Evolutionary conservation across 2,797 vertebrate genomes (phyloP), one percentile per base, ranked within the genome.

Genomic region (Stomatorhinus walkeri): DNA sequence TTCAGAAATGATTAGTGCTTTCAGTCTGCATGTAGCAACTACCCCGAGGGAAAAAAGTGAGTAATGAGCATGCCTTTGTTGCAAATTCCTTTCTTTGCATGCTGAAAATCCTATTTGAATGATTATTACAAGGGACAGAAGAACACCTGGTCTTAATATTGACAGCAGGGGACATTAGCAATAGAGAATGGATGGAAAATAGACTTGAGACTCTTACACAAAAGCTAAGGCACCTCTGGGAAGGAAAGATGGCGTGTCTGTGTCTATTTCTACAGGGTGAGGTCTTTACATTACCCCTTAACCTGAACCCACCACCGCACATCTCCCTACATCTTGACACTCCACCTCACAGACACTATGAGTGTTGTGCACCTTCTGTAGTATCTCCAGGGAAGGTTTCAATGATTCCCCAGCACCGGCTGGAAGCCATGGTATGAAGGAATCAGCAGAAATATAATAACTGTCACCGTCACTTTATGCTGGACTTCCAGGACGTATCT

Each of bases 31-130:
- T 40, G 72, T 46, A 79, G 72, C 36, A 79, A 40, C 40, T 79
- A 43, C 36, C 72, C 32, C n/a, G 7, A 16, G 72, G 72, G 36
- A 40, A 40, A 36, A 46, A 43, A 79, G 72, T 79, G 72, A 79
- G 72, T 79, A 79, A 79, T 79, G 72, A 79, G 72, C 32, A 19
- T 79, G 72, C 40, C 72, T 79, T 79, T 79, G 72, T 79, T 46
- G 40, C 36, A 79, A 79, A 79, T 79, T 79, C 72, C 19, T n/a
- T 79, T 79, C 72, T 79, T n/a, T 79, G 72, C 72, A 79, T 79
- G 36, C 72, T 79, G 72, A 40, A 79, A 79, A 43, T 79, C 72
- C 72, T 46, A 40, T 40, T 40, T 40, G 40, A 79, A 40, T 40
- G 72, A 79, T 40, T 79, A 79, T 19, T 79, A 14, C 72, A 79